These are phyloP conservation scores for human (Homo sapiens) DNA, from an alignment of 2,113 vertebrate species.

Conservation along the genomic window DNA sequence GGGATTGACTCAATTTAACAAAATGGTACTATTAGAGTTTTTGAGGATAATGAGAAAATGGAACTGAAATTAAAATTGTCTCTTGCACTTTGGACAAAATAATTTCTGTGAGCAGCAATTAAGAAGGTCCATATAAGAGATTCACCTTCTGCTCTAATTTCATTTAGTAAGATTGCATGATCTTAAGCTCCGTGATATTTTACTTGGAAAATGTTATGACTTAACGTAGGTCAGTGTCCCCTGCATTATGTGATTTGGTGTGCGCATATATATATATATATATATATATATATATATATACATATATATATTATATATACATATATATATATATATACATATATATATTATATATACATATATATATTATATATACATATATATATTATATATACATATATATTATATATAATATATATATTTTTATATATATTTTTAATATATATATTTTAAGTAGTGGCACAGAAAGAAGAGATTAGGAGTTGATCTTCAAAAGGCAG, in stretches of 20 bases:
- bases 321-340: no score
- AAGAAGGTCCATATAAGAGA: neutral
- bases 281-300: no score
- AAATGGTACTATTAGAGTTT: slow-evolving; percentile 57
- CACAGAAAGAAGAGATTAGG: neutral
- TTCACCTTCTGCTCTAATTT: slow-evolving; percentile 29
- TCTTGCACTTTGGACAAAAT: slow-evolving; percentile 3
- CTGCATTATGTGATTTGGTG: neutral
- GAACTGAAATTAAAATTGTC: slow-evolving; percentile 57
- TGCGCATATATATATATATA: no score
- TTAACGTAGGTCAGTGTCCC: neutral
- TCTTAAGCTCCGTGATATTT: neutral
- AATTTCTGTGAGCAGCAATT: slow-evolving; percentile 53
- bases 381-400: no score
- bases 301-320: no score
- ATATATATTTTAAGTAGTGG: neutral
- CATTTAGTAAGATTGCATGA: neutral
- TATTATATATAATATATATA: no score
- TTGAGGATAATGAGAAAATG: slow-evolving; percentile 63
- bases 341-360: no score
- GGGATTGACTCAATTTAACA: slow-evolving; percentile 62
- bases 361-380: no score
- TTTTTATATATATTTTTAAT: no score
- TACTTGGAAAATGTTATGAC: neutral
- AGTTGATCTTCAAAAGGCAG: neutral